These are phyloP conservation scores for Nowickia ferox DNA, from an alignment of 2,888 invertebrate genomes.

Conservation along the genomic window DNA sequence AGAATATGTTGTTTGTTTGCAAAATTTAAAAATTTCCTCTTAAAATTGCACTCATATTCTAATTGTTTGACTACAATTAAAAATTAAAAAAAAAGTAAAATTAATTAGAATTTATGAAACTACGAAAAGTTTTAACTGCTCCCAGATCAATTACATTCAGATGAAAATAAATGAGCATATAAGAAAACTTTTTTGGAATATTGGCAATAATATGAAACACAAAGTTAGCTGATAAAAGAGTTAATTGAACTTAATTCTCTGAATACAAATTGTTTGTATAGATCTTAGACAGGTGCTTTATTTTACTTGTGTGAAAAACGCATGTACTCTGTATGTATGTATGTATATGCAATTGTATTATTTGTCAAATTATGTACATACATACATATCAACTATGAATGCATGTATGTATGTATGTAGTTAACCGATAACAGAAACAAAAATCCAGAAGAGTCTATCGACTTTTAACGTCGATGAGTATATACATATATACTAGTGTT, in stretches of 20 bases:
- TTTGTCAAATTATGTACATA: neutral
- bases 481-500: too few relatives aligned
- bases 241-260: conserved; percentile 53
- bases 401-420: neutral
- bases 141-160: conserved; percentile 53
- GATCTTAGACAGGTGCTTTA: conserved; percentile 22
- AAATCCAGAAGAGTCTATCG: conserved; percentile 35
- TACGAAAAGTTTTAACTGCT: neutral
- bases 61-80: neutral
- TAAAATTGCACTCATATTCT: conserved; percentile 5
- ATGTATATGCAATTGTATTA: neutral
- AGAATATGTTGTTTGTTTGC: conserved; percentile 25
- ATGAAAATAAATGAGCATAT: conserved; percentile 21
- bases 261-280: conserved; percentile 27
- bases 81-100: neutral
- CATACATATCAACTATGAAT: neutral
- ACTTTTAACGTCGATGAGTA: conserved; percentile 29
- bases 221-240: conserved; percentile 6
- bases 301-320: neutral
- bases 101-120: conserved; percentile 50
- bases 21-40: conserved; percentile 36
- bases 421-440: conserved; percentile 54
- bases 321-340: neutral
- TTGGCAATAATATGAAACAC: neutral
- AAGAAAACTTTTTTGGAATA: neutral